These are phyloP conservation scores for Frankliniella intonsa DNA, from an alignment of 2,888 invertebrate species.

Conservation along the genomic window DNA sequence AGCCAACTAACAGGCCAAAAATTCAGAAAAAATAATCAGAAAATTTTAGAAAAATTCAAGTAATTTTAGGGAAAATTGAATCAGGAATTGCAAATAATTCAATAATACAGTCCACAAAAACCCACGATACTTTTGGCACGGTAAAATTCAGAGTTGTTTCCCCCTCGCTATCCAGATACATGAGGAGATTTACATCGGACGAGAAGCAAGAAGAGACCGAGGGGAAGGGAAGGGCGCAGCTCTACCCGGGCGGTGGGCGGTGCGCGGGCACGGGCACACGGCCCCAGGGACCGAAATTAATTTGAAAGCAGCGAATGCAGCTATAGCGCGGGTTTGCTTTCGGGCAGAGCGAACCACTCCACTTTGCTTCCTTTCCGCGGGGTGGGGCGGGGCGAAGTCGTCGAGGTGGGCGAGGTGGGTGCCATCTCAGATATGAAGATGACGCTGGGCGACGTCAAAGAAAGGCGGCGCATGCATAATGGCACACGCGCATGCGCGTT, in stretches of 20 bases:
- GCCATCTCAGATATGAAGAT: not conserved
- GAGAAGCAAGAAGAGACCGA: not conserved
- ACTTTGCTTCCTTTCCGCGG: no score
- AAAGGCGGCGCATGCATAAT: not conserved
- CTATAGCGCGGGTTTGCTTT: not conserved
- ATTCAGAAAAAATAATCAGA: no score
- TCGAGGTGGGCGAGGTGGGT: not conserved
- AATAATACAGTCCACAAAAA: no score
- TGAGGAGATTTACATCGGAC: not conserved
- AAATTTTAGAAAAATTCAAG: no score
- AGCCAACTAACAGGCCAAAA: no score
- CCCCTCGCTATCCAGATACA: not conserved
- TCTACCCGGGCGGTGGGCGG: no score
- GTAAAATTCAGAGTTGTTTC: no score
- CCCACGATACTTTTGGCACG: no score
- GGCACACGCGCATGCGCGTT: not conserved
- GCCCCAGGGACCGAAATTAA: not conserved
- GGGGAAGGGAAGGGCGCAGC: no score
- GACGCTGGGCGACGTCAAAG: not conserved
- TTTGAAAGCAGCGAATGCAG: not conserved
- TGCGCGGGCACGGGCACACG: not conserved
- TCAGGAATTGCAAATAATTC: no score
- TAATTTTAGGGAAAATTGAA: no score
- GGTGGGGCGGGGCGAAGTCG: not conserved
- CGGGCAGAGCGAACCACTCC: not conserved